Evolutionary conservation across 1,140 invertebrate species (phyloP), one percentile per base, ranked within the genome.

Genomic region (Mamestra configurata): DNA sequence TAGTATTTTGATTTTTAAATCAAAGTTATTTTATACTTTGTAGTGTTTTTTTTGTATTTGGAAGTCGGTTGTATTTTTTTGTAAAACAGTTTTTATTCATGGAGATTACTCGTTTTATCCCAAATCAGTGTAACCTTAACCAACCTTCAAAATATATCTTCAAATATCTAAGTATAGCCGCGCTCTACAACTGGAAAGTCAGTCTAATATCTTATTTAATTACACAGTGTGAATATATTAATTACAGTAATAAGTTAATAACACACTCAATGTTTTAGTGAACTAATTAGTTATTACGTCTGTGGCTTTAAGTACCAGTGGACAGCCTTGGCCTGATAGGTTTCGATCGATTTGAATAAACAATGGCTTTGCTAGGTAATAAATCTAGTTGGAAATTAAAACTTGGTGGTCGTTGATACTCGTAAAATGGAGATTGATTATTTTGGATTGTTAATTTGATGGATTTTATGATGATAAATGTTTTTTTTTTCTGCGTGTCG

Each of bases 141-240:
- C n/a, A 51, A 53, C 51, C 18, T 53, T 22, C 51, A 8, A 53
- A 24, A 61, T 7, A 35, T 15, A 27, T n/a, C 35, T 18, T 15
- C 5, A n/a, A 0, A 35, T 24, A 35, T 61, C n/a, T 18, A 0
- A 37, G 5, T 11, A 43, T 43, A 31, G 31, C 31, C 59, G n/a
- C 31, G 31, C 59, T 57, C 11, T 61, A n/a, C 0, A 10, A 18
- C 7, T 35, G 24, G 18, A 46, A 6, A 22, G 20, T 68, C 8
- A 66, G 24, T 3, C 37, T 24, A 43, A 15, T 43, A 68, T 43
- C 20, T 68, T n/a, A n/a, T 27, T 68, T 68, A 70, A 70, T 70
- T 70, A 70, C 40, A 13, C 31, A n/a, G 66, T 49, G 66, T 27
- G 66, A 70, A 70, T 4, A 61, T 27, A 27, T 6, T 46, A 70